phyloP scores from a whole-genome alignment of 2,888 invertebrate genomes.

The Nomada ruficornis region DNA sequence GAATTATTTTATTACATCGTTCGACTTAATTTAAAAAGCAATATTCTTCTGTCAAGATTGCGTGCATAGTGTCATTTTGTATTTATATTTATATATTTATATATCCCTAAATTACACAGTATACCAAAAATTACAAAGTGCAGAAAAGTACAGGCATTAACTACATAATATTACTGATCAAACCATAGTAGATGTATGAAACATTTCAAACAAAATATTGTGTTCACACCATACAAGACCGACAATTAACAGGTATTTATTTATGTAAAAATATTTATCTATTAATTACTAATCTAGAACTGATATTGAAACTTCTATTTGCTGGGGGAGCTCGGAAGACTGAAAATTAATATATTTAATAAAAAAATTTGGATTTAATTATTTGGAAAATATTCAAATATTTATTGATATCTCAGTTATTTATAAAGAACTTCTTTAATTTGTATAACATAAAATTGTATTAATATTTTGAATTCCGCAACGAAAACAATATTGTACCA shows the following conservation, averaged over 20 bases:
- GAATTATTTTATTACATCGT: constrained; percentile 7
- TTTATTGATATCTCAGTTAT: constrained; percentile 6
- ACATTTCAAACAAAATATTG: constrained; percentile 70
- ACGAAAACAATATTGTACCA: constrained; percentile 43
- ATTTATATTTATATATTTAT: constrained; percentile 52
- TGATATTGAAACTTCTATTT: constrained; percentile 67
- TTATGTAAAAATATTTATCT: constrained; percentile 72
- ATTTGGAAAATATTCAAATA: constrained; percentile 32
- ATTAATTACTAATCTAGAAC: constrained; percentile 72
- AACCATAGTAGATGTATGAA: constrained; percentile 71
- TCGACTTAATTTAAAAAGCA: constrained; percentile 23
- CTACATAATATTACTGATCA: constrained; percentile 46
- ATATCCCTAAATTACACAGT: constrained; percentile 61
- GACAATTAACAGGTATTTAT: constrained; percentile 61
- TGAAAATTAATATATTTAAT: constrained; percentile 63
- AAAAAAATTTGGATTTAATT: constrained; percentile 24
- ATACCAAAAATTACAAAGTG: constrained; percentile 58
- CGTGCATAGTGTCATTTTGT: constrained; percentile 60
- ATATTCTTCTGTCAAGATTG: constrained; percentile 64
- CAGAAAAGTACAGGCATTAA: constrained; percentile 57
- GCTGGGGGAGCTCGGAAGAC: constrained; percentile 66
- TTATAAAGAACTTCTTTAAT: constrained; percentile 32
- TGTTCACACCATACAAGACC: constrained; percentile 69
- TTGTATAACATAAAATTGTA: constrained; percentile 21
- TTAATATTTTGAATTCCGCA: constrained; percentile 5